phyloP scores from a whole-genome alignment of 2,888 invertebrate genomes.

The Meteorus colon region DNA sequence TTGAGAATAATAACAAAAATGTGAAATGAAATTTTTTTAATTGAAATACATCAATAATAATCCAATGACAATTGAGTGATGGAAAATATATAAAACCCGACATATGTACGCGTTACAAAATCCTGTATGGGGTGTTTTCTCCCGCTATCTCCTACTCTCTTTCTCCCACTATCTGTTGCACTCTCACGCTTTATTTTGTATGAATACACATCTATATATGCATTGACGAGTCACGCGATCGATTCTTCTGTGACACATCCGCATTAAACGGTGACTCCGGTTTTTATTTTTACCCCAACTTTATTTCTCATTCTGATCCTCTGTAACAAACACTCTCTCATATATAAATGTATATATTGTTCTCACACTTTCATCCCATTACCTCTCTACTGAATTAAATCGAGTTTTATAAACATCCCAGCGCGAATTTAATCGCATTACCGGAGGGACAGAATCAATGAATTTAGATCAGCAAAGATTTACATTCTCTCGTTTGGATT shows the following conservation, averaged over 20 bases:
- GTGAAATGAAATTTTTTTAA: conserved; percentile 35
- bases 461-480: conserved; percentile 47
- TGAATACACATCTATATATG: background rate
- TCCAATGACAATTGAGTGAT: background rate
- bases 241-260: conserved; percentile 42
- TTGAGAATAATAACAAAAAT: conserved; percentile 44
- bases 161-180: background rate
- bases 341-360: background rate
- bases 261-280: conserved; percentile 32
- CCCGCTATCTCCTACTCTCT: background rate
- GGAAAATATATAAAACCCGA: conserved; percentile 37
- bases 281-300: conserved; percentile 12
- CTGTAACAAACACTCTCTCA: background rate
- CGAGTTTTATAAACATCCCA: conserved; percentile 12
- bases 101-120: conserved; percentile 51
- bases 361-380: background rate
- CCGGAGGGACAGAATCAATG: conserved; percentile 39
- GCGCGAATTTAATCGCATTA: conserved; percentile 28
- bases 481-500: conserved; percentile 39
- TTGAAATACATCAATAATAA: background rate
- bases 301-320: conserved; percentile 9
- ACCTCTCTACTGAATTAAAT: conserved; percentile 24
- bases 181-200: conserved; percentile 7
- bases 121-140: background rate
- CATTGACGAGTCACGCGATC: conserved; percentile 34